phyloP scores from a whole-genome alignment of 2,113 vertebrate genomes.

The Tamias sibiricus region DNA sequence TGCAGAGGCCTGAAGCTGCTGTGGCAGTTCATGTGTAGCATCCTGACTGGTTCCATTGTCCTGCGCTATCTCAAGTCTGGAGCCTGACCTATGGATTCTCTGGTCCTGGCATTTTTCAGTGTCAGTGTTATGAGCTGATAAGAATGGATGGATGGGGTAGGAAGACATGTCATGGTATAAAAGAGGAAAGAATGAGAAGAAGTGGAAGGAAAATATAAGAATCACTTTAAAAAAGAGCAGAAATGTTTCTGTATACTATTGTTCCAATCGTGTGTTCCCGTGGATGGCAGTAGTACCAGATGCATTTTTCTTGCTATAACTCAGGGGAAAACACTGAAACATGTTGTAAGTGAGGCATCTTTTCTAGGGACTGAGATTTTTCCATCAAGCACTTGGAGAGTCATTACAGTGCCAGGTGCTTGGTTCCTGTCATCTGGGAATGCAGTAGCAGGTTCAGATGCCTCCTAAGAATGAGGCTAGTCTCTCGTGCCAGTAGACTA shows the following conservation, averaged over 20 bases:
- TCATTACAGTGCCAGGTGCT: no score
- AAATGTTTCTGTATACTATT: no score
- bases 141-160: background rate
- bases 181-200: background rate
- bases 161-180: background rate
- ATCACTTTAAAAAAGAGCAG: background rate
- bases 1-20: no score
- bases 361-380: background rate
- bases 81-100: no score
- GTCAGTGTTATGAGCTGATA: no score
- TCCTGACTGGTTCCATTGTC: no score
- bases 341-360: no score
- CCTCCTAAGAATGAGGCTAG: no score
- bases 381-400: background rate
- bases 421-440: background rate
- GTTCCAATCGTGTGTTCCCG: background rate
- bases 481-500: accelerated
- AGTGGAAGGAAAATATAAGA: background rate
- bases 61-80: no score
- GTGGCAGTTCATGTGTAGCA: no score
- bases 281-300: accelerated
- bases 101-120: no score
- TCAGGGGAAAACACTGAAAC: background rate
- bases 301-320: background rate
- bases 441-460: no score